Base-by-base conservation (phyloP, 2,113 vertebrate genomes). In the Columba janthina region DNA sequence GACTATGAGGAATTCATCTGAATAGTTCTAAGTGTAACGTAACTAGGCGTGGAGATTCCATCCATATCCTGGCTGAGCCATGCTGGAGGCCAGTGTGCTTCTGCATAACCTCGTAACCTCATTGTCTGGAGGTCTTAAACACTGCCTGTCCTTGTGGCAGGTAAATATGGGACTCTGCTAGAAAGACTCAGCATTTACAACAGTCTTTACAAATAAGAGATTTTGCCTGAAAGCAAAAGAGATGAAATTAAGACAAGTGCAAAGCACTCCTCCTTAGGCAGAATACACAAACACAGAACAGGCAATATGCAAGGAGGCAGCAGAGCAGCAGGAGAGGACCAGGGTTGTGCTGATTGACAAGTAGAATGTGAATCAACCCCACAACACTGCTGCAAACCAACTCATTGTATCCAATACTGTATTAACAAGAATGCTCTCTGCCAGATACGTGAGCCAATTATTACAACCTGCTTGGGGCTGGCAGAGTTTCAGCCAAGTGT, bases 201-300 rank as follows among this genome's bases (percentile, higher is more conserved):
- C 38, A 60, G 1, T 66, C 70, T 50, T 89, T 75, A 89, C 83
- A 94, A 97, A 92, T 72, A 76, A 96, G 78, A 76, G 54, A 84
- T 83, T 73, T 81, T 60, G 57, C 76, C 93, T 94, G 89, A 81
- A 89, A 96, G 83, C 86, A 71, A 50, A 86, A 89, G 77, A 95
- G 91, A 81, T 95, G 91, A 92, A 96, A 97, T 93, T 92, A 94
- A 96, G 95, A 94, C 76, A 93, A 90, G 96, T 84, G 80, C 86
- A 86, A 81, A 84, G 61, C 84, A 18, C 69, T 93, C 38, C 76
- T 97, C 20, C 69, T 86, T 81, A 66, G 79, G 69, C 78, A 86
- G 95, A 90, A 93, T 82, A 83, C 80, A 78, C 81, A 86, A 92
- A 81, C 67, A 86, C 90, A 67, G 71, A 94, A 31, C 36, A 32